These are phyloP conservation scores for Sebastes iracundus DNA, from an alignment of 2,797 vertebrate species.

Conservation along the genomic window DNA sequence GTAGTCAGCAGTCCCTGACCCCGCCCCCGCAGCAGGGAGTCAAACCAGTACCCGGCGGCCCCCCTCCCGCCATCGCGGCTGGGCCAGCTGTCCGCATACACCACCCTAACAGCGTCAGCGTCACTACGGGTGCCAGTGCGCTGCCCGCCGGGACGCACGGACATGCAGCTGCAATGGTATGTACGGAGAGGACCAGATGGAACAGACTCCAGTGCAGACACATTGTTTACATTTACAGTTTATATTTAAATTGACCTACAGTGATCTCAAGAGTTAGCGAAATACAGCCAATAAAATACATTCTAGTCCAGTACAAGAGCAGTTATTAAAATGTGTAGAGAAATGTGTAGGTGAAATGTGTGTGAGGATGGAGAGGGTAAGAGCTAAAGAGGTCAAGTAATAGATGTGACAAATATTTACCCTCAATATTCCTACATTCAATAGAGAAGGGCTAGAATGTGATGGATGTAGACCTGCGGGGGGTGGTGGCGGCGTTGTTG, in stretches of 20 bases:
- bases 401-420: conserved; percentile 19
- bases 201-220: neutral
- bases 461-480: conserved; percentile 30
- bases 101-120: conserved; percentile 86
- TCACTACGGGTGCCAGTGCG: conserved; percentile 71
- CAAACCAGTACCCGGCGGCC: conserved; percentile 74
- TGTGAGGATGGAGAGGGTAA: neutral
- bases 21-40: conserved; percentile 82
- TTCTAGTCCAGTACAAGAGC: neutral
- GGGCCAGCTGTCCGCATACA: conserved; percentile 82
- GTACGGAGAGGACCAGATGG: conserved; percentile 57
- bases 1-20: conserved; percentile 86
- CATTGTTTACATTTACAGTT: neutral
- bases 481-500: neutral
- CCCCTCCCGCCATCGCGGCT: conserved; percentile 71
- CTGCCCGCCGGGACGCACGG: conserved; percentile 79
- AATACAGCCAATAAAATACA: neutral
- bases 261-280: neutral
- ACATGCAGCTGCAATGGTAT: conserved; percentile 84
- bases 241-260: neutral
- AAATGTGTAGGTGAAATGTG: neutral
- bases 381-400: neutral
- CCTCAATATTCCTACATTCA: conserved; percentile 1
- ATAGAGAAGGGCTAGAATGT: neutral
- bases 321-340: neutral